Base-by-base conservation (phyloP, 2,888 invertebrate species). In the Chydorus sphaericus region DNA sequence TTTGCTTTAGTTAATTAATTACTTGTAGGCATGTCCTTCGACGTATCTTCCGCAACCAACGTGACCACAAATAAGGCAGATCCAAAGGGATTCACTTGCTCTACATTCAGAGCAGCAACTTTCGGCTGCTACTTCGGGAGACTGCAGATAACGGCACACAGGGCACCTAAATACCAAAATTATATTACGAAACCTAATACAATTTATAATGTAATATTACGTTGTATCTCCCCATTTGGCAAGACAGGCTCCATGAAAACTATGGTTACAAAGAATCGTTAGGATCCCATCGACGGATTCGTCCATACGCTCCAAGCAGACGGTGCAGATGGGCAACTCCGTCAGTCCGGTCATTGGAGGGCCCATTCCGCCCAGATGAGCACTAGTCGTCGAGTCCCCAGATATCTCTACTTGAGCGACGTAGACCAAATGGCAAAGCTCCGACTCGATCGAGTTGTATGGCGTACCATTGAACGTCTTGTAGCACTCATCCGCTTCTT, bases 41-140 rank as follows among this genome's bases (percentile, higher is more conserved):
- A 82, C 79, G 69, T 82, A 93, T 66, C 96, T 78, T 4, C 98
- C 97, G 70, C 98, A 99, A 28, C 98, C 98, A 11, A 99, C 86
- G 68, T 97, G 88, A 1, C 98, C 98, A 69, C 98, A 99, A 60
- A 99, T 92, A 55, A 99, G 76, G 67, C 98, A 99, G 63, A 99
- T 97, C 98, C 98, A 99, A 4, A 99, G 74, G 55, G 92, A 82
- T 63, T 90, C 88, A 1, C 81, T 66, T 50, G 68, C 71, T 59
- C 77, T 77, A 69, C 86, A 87, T 64, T 79, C 77, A 65, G 77
- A 76, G 67, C 88, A 89, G 56, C 74, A 71, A 61, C 82, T 83
- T 60, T 79, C 79, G 2, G 76, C 80, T 26, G 80, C 75, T 31
- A 82, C 77, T 70, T 89, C 87, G 6, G 89, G 89, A 1, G 86